Evolutionary conservation across 2,888 invertebrate species (phyloP), one percentile per base, ranked within the genome.

Genomic region (Lypha dubia): DNA sequence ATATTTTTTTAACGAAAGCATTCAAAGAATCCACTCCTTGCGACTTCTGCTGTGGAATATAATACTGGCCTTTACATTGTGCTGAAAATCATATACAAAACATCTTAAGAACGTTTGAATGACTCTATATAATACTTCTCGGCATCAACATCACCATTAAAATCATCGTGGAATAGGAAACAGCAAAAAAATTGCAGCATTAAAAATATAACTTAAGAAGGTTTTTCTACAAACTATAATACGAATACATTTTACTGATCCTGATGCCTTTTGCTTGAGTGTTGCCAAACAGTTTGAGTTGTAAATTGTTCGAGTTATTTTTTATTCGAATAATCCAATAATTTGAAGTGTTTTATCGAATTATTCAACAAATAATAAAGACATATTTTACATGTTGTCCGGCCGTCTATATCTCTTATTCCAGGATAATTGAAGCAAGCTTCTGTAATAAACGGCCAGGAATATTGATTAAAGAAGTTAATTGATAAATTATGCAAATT

Each of bases 141-240:
- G 38, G 65, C 44, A 65, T 44, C 58, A 71, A 17, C 35, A 63
- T 46, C 65, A 76, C 67, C n/a, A 58, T 60, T 71, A 51, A 56
- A 68, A 79, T 77, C 60, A 74, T 32, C 56, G 63, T 24, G 68
- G 44, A 49, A 73, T 32, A 77, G n/a, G n/a, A n/a, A n/a, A n/a
- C n/a, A n/a, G n/a, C n/a, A 62, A 68, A 35, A 60, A 35, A 17
- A 65, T 65, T 15, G 28, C 20, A 44, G 11, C 17, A 22, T 11
- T n/a, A 62, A 70, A 51, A 51, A 46, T 51, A 44, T 62, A 65
- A 75, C 60, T 62, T 56, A 32, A 60, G 58, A 38, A 60, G 58
- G 28, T 71, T 71, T 8, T 75, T n/a, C 15, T 22, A 38, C 46
- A 41, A 68, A 53, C 24, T 35, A 22, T 15, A 32, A 41, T 46